Base-by-base conservation (phyloP, 2,888 invertebrate genomes). In the Pherbina coryleti region DNA sequence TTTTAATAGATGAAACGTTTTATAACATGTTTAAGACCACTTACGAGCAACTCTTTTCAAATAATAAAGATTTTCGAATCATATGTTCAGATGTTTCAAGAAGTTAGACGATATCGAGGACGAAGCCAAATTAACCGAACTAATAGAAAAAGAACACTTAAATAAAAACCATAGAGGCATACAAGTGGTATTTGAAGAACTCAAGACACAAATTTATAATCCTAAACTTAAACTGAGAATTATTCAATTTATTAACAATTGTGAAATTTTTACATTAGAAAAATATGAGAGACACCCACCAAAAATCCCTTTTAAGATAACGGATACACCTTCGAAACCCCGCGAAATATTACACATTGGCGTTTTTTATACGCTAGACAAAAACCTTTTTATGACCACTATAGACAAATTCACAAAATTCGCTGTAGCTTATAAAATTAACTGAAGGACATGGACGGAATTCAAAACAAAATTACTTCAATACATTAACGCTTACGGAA, bases 201-300 rank as follows among this genome's bases (percentile, higher is more conserved):
- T 28, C 8, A 70, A 53, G 17, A 53, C 28, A 31, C 7, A 57
- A 57, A 57, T n/a, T 31, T 31, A 78, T 62, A 75, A 80, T 28
- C 81, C 82, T 5, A 76, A 80, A 3, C 51, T 81, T 14, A 78
- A 70, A 51, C 28, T 60, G 62, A 70, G 76, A 28, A 81, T 82
- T 51, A 80, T 78, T 3, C 71, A 82, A 69, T 81, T 81, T 22
- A 79, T 81, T 8, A 82, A 83, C 17, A 82, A 81, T 62, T 82
- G 82, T 37, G 79, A 81, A 17, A 62, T 79, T 9, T 80, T 80
- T 25, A 77, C 44, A 4, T 1, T 78, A 5, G 79, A 77, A 62
- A 82, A 82, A 78, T 80, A 81, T 31, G 79, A 78, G 8, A 69
- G 80, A 53, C 44, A 44, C 25, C 82, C 81, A 11, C 75, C 75